A percentile compares a stretch with the other conserved stretches of the same genome.
These are phyloP conservation scores for Brachionus koreanus DNA, from an alignment of 1,140 invertebrate species.

Conservation along the genomic window DNA sequence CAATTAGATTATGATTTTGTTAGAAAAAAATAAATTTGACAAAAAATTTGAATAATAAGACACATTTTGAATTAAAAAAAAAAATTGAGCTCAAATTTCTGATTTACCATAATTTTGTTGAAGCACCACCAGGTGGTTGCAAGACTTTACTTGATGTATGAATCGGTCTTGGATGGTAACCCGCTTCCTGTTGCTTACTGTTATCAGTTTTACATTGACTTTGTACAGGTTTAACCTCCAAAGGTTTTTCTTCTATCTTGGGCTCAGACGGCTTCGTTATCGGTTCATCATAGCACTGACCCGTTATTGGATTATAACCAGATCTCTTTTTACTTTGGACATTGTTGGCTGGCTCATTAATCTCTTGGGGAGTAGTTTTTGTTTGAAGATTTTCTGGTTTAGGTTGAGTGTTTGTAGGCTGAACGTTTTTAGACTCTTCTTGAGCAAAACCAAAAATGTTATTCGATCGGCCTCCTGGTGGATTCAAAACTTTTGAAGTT, in stretches of 20 bases:
- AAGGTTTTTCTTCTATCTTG: not conserved
- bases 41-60: not conserved
- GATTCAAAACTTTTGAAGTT: constrained; percentile 28
- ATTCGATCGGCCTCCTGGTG: constrained; percentile 37
- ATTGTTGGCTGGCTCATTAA: not conserved
- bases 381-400: not conserved
- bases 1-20: no score
- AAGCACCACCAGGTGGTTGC: constrained; percentile 40
- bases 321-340: not conserved
- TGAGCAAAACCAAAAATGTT: constrained; percentile 30
- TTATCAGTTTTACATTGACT: not conserved
- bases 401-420: not conserved
- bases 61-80: not conserved
- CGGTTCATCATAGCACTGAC: not conserved
- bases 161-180: not conserved
- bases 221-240: not conserved
- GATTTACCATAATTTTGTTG: constrained; percentile 35
- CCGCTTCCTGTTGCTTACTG: not conserved
- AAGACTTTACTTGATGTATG: constrained; percentile 35
- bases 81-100: not conserved
- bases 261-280: not conserved
- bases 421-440: not conserved
- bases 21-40: not conserved
- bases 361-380: not conserved
- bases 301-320: constrained; percentile 41